Percentiles rank a stretch among this genome's conserved stretches.
These are phyloP conservation scores for Aurelia coerulea DNA, from an alignment of 30 jellyfish, hydroid and myxozoan species.

Conservation along the genomic window DNA sequence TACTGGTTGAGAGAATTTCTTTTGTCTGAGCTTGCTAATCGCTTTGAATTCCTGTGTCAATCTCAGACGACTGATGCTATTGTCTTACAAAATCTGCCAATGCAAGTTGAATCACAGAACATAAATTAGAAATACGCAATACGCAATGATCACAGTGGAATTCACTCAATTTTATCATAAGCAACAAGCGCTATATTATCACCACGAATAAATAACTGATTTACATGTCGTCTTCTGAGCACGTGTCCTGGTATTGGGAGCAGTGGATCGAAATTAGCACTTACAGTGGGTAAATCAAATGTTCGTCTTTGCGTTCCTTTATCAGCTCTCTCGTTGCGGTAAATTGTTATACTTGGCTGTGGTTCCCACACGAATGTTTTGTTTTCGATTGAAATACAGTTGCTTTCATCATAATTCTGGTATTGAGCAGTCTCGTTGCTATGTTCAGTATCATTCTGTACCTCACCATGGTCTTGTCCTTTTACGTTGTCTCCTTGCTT, in stretches of 20 bases:
- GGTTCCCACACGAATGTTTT: too few relatives aligned
- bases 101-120: too few relatives aligned
- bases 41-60: too few relatives aligned
- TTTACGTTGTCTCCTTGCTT: too few relatives aligned
- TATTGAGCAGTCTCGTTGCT: neutral
- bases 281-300: conserved; percentile 1
- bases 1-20: too few relatives aligned
- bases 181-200: conserved; percentile 92
- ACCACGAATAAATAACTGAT: conserved; percentile 92
- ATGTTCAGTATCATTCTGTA: neutral
- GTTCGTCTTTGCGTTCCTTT: neutral
- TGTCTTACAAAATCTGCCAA: too few relatives aligned
- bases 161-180: conserved; percentile 29
- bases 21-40: too few relatives aligned
- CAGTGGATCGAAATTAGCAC: conserved; percentile 36
- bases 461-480: neutral
- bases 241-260: conserved; percentile 56
- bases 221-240: conserved; percentile 73
- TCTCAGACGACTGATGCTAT: too few relatives aligned
- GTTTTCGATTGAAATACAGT: too few relatives aligned
- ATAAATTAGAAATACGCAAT: too few relatives aligned
- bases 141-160: too few relatives aligned
- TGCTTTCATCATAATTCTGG: too few relatives aligned
- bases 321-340: neutral
- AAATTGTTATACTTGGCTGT: neutral